Base-by-base conservation (phyloP, 2,797 vertebrate species). In the Adelosebastes latens region DNA sequence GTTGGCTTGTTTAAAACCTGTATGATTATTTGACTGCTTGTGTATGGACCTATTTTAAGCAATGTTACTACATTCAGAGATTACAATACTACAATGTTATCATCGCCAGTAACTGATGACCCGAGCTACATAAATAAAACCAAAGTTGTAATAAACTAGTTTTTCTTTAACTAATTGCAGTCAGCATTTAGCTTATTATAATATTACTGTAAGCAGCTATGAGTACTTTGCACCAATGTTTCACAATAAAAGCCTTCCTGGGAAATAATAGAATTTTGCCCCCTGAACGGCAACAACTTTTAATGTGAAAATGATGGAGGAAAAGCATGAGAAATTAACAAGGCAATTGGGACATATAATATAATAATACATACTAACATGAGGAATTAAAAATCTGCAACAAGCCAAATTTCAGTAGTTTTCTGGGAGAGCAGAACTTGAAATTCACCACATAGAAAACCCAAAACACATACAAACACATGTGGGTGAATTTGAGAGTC, bases 401-500 rank as follows among this genome's bases (percentile, higher is more conserved):
- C n/a, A 62, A 25, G 13, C 3, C 52, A 39, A 4, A 65, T 29
- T 24, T 22, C 16, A 22, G 11, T 18, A 58, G 32, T 27, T 63
- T 60, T 24, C 8, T 31, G 39, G 31, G 1, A 52, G 29, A 75
- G 49, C 6, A 34, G 4, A 42, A 34, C 22, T 46, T 29, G 9
- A 18, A 13, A 70, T 72, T n/a, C 18, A 20, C 13, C 46, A 75
- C 53, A 68, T n/a, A 65, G 24, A 73, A 72, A 80, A 55, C 27
- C 34, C 5, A 24, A 65, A 65, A 36, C 18, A 58, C 62, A 42
- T 42, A 12, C 53, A 66, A 60, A 68, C 11, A 4, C 64, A 25
- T 22, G 29, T 42, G 64, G 67, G 34, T 70, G 52, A 16, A 46
- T 81, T 49, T 52, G 13, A 80, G 74, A 71, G 20, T 60, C 71